A percentile compares a stretch with the other conserved stretches of the same genome.
Evolutionary conservation across 2,113 vertebrate genomes (phyloP).

Genomic region (Coreoperca whiteheadi): DNA sequence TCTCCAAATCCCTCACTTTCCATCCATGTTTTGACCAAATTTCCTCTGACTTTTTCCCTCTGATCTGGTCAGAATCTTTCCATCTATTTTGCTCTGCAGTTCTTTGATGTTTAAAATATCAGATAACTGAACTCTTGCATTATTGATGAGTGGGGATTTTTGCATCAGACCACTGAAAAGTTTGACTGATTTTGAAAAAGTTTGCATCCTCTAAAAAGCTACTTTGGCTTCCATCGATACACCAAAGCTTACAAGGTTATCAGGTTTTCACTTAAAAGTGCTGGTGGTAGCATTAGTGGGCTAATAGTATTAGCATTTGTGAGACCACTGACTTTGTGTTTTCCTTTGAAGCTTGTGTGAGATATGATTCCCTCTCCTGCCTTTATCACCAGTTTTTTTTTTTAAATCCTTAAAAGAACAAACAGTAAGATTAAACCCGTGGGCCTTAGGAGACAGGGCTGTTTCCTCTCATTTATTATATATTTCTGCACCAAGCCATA

Average conservation of each 20-base stretch:
- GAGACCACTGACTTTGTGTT: conserved; percentile 42
- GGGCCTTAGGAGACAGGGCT: conserved; percentile 27
- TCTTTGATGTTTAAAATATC: conserved; percentile 43
- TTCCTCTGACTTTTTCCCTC: neutral
- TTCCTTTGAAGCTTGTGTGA: conserved; percentile 34
- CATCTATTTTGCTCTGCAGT: conserved; percentile 3
- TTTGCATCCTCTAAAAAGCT: conserved; percentile 15
- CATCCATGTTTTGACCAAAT: conserved; percentile 4
- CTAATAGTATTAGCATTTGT: conserved; percentile 13
- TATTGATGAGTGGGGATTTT: conserved; percentile 23
- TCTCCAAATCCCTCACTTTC: conserved; percentile 14
- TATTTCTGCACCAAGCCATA: conserved; percentile 57
- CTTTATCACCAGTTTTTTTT: conserved; percentile 37
- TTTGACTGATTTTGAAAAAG: conserved; percentile 29
- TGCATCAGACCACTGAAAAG: conserved; percentile 31
- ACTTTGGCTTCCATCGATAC: neutral
- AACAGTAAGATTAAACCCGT: conserved; percentile 62
- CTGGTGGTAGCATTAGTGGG: conserved; percentile 11
- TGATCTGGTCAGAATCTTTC: conserved; percentile 16
- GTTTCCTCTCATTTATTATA: conserved; percentile 53
- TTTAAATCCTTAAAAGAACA: conserved; percentile 53
- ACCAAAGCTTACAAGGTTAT: conserved; percentile 15
- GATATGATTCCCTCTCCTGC: conserved; percentile 27
- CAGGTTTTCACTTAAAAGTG: conserved; percentile 8
- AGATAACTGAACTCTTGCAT: conserved; percentile 28